Evolutionary conservation across 2,113 vertebrate genomes (phyloP).

Genomic region (Silurus glanis): DNA sequence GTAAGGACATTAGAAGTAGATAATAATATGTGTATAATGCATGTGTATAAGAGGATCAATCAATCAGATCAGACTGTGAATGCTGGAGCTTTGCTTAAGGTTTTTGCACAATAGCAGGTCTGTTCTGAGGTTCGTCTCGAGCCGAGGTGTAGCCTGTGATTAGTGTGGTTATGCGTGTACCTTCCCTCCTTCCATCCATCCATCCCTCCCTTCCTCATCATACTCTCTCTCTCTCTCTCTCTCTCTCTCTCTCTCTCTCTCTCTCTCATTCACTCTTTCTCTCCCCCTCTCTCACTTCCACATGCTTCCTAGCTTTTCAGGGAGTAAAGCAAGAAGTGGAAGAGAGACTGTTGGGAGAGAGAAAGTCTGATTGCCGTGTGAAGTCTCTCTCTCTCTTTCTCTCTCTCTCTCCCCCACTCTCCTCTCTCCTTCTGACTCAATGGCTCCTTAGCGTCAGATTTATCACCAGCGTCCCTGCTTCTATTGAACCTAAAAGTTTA

Average conservation of each 20-base stretch:
- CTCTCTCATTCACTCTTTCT: not conserved
- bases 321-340: constrained; percentile 27
- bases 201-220: not conserved
- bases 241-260: not conserved
- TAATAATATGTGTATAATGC: no score
- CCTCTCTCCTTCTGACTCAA: constrained; percentile 1
- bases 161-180: not conserved
- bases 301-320: constrained; percentile 5
- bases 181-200: not conserved
- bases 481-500: not conserved
- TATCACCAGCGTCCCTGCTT: not conserved
- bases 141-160: constrained; percentile 6
- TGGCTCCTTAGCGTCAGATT: not conserved
- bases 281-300: not conserved
- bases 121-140: not conserved
- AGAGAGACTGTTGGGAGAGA: constrained; percentile 13
- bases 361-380: not conserved
- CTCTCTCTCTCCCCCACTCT: constrained; percentile 4
- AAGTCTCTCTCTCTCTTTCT: constrained; percentile 5
- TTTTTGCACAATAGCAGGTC: not conserved
- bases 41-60: not conserved
- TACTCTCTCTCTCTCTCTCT: not conserved
- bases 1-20: no score
- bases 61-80: not conserved
- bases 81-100: no score